phyloP scores from a whole-genome alignment of 2,797 vertebrate genomes.

The Coilia nasus region DNA sequence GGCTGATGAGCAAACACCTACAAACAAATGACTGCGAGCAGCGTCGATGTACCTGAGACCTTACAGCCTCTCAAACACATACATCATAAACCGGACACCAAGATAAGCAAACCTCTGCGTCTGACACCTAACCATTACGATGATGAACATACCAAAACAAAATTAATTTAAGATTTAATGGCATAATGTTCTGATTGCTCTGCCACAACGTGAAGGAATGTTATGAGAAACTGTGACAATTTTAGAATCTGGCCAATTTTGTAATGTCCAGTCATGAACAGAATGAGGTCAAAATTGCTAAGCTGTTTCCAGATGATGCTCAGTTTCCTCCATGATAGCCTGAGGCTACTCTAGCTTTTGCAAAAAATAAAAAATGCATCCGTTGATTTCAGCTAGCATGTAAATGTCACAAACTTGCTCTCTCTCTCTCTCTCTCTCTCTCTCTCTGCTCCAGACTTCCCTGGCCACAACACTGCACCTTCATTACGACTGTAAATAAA shows the following conservation, averaged over 20 bases:
- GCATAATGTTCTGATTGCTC: no score
- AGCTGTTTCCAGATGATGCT: slow-evolving; percentile 29
- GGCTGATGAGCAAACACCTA: neutral
- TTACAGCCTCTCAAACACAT: neutral
- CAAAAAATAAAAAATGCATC: neutral
- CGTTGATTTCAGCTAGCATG: neutral
- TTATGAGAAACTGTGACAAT: neutral
- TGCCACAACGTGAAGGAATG: no score
- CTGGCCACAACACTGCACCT: slow-evolving; percentile 22
- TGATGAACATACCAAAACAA: neutral
- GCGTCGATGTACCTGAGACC: neutral
- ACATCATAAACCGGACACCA: neutral
- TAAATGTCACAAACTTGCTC: no score
- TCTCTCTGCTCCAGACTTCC: slow-evolving; percentile 53
- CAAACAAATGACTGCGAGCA: neutral
- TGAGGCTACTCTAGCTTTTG: neutral
- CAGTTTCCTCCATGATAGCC: neutral
- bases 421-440: neutral
- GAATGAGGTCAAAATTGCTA: neutral
- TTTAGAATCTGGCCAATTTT: neutral
- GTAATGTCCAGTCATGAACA: neutral
- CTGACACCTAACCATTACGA: neutral
- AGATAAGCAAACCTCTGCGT: neutral
- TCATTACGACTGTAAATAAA: slow-evolving; percentile 80
- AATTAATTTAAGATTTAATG: no score